These are phyloP conservation scores for Agrochola macilenta DNA, from an alignment of 2,888 invertebrate species.

Conservation along the genomic window DNA sequence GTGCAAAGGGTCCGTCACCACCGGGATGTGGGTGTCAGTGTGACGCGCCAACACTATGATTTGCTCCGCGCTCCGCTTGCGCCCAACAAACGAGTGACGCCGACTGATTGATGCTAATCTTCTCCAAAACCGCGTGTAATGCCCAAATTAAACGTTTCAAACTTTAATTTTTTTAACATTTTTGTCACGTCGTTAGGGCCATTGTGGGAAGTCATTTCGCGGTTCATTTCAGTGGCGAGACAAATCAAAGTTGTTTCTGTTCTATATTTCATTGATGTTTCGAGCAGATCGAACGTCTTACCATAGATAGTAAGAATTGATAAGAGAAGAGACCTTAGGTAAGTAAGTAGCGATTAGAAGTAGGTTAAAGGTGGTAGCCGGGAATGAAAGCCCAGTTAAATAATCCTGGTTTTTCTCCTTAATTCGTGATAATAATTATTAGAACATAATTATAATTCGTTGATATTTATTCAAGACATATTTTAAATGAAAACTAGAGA, in stretches of 20 bases:
- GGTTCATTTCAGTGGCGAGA: conserved; percentile 15
- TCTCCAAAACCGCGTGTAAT: conserved; percentile 81
- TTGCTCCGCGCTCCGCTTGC: conserved; percentile 88
- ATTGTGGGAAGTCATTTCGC: conserved; percentile 64
- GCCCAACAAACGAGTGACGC: conserved; percentile 84
- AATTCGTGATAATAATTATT: neutral
- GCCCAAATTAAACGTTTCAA: conserved; percentile 77
- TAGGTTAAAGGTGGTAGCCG: neutral
- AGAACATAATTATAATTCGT: neutral
- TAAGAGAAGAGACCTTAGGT: neutral
- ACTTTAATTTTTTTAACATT: conserved; percentile 69
- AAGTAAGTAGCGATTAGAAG: neutral
- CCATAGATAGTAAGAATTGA: neutral
- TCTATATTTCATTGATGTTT: neutral
- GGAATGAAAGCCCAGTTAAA: neutral
- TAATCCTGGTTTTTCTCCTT: neutral
- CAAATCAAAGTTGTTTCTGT: neutral
- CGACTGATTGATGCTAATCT: conserved; percentile 81
- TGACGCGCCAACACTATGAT: conserved; percentile 88
- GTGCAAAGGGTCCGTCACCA: conserved; percentile 25
- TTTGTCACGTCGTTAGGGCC: conserved; percentile 62
- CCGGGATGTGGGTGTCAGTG: conserved; percentile 86
- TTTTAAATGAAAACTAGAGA: neutral
- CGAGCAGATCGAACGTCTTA: neutral
- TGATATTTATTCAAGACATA: neutral